Evolutionary conservation across 2,888 invertebrate species (phyloP).

Genomic region (Drosophila siamana): DNA sequence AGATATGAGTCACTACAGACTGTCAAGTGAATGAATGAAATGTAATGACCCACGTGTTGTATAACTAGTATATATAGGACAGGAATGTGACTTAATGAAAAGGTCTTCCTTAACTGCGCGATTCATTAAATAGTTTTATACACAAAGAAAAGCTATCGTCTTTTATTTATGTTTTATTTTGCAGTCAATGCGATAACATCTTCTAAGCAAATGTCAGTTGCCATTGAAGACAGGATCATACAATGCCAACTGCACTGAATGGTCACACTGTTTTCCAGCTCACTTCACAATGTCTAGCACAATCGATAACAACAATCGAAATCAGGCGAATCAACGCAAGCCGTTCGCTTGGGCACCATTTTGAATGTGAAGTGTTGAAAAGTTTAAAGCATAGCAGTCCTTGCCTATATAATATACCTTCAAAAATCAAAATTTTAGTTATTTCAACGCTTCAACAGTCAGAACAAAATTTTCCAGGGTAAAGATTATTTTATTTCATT

Average conservation of each 20-base stretch:
- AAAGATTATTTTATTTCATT: slow-evolving; percentile 37
- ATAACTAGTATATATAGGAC: background rate
- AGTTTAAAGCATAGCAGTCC: slow-evolving; percentile 32
- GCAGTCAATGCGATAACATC: too few species aligned
- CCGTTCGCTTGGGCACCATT: background rate
- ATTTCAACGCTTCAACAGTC: slow-evolving; percentile 33
- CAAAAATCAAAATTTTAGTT: slow-evolving; percentile 17
- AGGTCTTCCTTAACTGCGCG: background rate
- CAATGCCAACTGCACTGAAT: too few species aligned
- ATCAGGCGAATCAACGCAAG: background rate
- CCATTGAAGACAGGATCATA: background rate
- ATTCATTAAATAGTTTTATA: too few species aligned
- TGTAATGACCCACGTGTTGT: background rate
- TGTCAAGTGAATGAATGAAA: background rate
- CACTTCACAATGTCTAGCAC: too few species aligned
- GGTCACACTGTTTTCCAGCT: background rate
- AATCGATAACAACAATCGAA: background rate
- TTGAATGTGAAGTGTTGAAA: background rate
- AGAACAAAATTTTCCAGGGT: slow-evolving; percentile 50
- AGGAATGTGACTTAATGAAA: background rate
- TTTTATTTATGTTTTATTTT: too few species aligned
- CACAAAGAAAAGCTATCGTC: too few species aligned
- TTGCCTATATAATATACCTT: background rate
- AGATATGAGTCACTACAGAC: slow-evolving; percentile 4
- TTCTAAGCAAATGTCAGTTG: background rate